A percentile compares a stretch with the other conserved stretches of the same genome.
Evolutionary conservation across 92 coral and sea anemone species (phyloP).

Genomic region (Umimayanthus kanabou): DNA sequence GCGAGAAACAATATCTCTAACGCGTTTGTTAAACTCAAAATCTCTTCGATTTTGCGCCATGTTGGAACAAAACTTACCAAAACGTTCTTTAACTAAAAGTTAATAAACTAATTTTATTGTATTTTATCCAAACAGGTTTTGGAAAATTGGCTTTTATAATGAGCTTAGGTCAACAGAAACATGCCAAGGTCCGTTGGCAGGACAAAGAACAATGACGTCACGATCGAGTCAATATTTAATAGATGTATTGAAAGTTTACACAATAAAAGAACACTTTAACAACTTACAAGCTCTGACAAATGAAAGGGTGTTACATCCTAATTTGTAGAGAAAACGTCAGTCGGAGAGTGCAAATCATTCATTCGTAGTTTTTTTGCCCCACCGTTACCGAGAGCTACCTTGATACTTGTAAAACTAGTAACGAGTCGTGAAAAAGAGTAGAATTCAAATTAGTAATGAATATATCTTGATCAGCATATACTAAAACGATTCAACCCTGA

Average conservation of each 20-base stretch:
- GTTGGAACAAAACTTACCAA: not conserved
- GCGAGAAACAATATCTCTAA: constrained; percentile 75
- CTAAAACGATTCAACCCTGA: too few species aligned
- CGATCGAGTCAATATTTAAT: not conserved
- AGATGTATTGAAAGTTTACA: not conserved
- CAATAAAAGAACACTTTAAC: not conserved
- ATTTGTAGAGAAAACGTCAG: not conserved
- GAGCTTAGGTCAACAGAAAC: constrained; percentile 19
- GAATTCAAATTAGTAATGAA: too few species aligned
- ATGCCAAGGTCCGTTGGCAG: not conserved
- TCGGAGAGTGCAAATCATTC: not conserved
- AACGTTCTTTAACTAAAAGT: not conserved
- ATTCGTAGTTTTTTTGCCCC: too few species aligned
- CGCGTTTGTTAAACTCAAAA: constrained; percentile 76
- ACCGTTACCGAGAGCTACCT: too few species aligned
- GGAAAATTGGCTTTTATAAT: not conserved
- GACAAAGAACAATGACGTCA: not conserved
- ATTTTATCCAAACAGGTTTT: not conserved
- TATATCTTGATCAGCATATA: too few species aligned
- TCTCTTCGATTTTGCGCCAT: constrained; percentile 63
- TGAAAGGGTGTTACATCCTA: not conserved
- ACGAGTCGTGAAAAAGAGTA: too few species aligned
- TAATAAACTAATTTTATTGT: constrained; percentile 13
- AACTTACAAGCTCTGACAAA: not conserved
- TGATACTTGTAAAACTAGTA: too few species aligned